These are phyloP conservation scores for Stercorarius parasiticus DNA, from an alignment of 2,113 vertebrate genomes.

Conservation along the genomic window DNA sequence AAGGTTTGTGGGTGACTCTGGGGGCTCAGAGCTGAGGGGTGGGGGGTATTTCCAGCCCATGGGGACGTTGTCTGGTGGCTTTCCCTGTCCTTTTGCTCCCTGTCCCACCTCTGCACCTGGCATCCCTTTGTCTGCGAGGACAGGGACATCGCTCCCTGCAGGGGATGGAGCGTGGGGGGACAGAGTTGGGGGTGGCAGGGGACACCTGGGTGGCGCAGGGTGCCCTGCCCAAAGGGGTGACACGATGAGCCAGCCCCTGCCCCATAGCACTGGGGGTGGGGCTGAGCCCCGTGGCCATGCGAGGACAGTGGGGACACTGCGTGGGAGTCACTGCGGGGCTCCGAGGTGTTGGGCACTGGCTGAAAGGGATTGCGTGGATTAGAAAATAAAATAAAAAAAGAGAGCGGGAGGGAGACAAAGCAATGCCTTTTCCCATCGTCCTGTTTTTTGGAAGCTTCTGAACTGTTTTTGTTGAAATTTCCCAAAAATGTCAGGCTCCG, in stretches of 20 bases:
- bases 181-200: background rate
- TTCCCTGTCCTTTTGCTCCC: background rate
- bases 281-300: rapidly evolving
- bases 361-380: background rate
- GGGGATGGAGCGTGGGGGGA: rapidly evolving
- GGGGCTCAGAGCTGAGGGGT: background rate
- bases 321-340: rapidly evolving
- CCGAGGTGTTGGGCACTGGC: background rate
- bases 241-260: background rate
- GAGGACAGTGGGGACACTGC: background rate
- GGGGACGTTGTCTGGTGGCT: background rate
- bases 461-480: constrained; percentile 59
- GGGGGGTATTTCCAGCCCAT: background rate
- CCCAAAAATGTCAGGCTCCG: constrained; percentile 50
- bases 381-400: background rate
- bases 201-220: background rate
- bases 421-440: constrained; percentile 48
- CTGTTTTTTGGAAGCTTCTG: constrained; percentile 58
- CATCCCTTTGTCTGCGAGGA: background rate
- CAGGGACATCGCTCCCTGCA: background rate
- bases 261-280: background rate
- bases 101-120: background rate
- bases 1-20: background rate
- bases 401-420: background rate
- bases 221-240: background rate